Percentiles rank a stretch among this genome's conserved stretches.
Evolutionary conservation across 2,113 vertebrate genomes (phyloP).

Genomic region (Sula dactylatra): DNA sequence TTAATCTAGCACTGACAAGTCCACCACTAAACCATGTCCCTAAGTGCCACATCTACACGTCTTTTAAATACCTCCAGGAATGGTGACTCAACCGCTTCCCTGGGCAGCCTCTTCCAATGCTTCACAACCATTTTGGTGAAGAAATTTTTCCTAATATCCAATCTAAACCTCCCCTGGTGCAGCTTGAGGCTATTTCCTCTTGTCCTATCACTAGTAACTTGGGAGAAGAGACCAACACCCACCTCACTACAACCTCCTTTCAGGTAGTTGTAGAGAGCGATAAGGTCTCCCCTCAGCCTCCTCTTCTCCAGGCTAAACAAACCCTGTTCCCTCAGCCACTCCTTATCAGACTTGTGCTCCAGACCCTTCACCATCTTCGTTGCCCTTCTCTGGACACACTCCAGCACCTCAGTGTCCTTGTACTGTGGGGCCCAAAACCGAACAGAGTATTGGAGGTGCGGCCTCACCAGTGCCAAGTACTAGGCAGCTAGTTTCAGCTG

Average conservation of each 20-base stretch:
- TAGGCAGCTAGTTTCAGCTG: background rate
- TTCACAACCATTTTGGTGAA: background rate
- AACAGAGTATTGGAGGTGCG: no score
- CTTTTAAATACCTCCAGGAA: background rate
- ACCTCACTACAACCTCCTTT: background rate
- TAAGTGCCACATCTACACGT: background rate
- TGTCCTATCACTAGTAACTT: background rate
- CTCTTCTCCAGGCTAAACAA: background rate
- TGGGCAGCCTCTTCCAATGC: background rate
- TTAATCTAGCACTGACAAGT: background rate
- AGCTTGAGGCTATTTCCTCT: background rate
- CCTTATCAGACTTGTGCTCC: background rate
- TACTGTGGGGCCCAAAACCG: no score
- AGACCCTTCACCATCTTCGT: background rate
- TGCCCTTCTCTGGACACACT: no score
- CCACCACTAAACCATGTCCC: background rate
- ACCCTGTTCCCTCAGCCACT: background rate
- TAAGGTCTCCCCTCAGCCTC: background rate
- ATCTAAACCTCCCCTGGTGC: background rate
- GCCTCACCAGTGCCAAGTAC: no score
- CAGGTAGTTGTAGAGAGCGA: background rate
- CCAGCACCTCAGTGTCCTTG: no score
- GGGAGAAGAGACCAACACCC: background rate
- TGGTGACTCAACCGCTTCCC: background rate
- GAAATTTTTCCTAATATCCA: background rate